Evolutionary conservation across 2,888 invertebrate species (phyloP), one percentile per base, ranked within the genome.

Genomic region (Odontothrips loti): DNA sequence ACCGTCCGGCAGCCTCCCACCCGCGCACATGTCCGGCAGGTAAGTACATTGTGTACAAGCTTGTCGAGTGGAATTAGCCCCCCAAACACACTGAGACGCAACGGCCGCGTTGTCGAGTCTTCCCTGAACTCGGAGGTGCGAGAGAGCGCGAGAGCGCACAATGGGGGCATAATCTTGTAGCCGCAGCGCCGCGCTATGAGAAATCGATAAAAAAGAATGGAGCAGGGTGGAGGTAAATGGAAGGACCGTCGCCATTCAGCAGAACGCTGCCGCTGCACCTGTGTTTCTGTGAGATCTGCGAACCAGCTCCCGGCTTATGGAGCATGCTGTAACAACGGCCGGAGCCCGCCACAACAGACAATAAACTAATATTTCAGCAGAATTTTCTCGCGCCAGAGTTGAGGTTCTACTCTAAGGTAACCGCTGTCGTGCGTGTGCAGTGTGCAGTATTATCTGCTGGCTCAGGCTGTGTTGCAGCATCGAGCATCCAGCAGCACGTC

Each of bases 11-110:
- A 51, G n/a, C 58, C 58, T 58, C 58, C 58, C 51, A 51, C 58
- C 58, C 17, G 20, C 34, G 34, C 34, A 43, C 34, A 43, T 43
- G 34, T 43, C 34, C 34, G 58, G 15, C 23, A 27, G 68, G 68
- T 75, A 27, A 43, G 68, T 11, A 75, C 68, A 75, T 75, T 75
- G 68, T 75, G 68, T 75, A 75, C 68, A 75, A 75, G 68, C 68
- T 75, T 75, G 68, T 75, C 68, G 68, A 23, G 58, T 58, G 58
- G 68, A 75, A 75, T 75, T 75, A 75, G 68, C 68, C 68, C 68
- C 68, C 9, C 9, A n/a, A n/a, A 58, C 58, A 58, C 17, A 12
- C 68, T 23, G 23, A 23, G n/a, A 63, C 63, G 23, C 68, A 68
- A 68, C 68, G 68, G 6, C 12, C 48, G 48, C 23, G 68, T 68